Evolutionary conservation across 1,140 invertebrate species (phyloP), one percentile per base, ranked within the genome.

Genomic region (Armadillidium nasatum): DNA sequence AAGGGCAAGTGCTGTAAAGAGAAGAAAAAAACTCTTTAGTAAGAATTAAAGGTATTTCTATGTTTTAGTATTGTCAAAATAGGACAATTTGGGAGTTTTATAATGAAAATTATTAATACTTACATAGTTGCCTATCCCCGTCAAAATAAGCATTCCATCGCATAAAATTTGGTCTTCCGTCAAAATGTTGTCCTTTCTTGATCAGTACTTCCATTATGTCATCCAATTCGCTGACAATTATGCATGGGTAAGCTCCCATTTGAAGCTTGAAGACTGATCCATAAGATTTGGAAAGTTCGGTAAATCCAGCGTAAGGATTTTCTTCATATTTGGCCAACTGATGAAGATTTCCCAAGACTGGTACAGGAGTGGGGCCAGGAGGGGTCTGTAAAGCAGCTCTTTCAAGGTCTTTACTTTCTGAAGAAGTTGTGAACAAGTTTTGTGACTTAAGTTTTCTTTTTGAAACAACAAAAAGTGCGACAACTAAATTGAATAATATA

Each of bases 121-220:
- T 87, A 91, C 90, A 91, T 81, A 90, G 90, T 77, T 91, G 86
- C 81, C 88, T 89, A 82, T 90, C 86, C 23, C 89, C 89, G 70
- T 85, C 85, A 83, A 92, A 92, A 3, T 91, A 85, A 23, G 88
- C 83, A 74, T 89, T 85, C 82, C 89, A 90, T 80, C 93, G 85
- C 44, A 91, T 82, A 83, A 94, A 94, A 83, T 94, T 89, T 0
- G 93, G 93, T 44, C 93, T 85, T 7, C 92, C 91, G 4, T 91
- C 92, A 84, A 95, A 94, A 79, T 90, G 88, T 73, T 89, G 89
- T 66, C 92, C 91, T 84, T 93, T 93, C 74, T 89, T 88, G 82
- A 94, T 90, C 13, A 94, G 87, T 19, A 94, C 91, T 83, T 93
- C 91, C 76, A 89, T 89, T 78, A 94, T 91, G 13, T 89, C 83